Conservation (phyloP, 2,113 vertebrate genomes). For the Eira barbara region DNA sequence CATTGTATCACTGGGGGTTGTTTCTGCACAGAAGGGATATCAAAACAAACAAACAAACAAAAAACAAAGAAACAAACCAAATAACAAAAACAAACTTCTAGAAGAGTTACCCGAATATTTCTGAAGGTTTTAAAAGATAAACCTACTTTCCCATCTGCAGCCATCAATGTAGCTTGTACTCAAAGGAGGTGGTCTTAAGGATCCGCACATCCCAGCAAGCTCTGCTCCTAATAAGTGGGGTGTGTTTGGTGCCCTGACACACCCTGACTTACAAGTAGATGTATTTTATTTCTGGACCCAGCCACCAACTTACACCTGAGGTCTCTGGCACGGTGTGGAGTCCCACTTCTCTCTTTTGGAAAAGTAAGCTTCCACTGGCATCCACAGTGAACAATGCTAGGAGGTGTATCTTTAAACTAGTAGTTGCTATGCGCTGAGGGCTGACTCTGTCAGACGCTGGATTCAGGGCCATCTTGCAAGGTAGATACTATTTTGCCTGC, state of each 20-base stretch:
- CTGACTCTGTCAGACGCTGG: not conserved
- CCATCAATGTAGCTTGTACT: not conserved
- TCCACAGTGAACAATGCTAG: not conserved
- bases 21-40: not conserved
- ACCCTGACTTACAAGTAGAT: not conserved
- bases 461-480: not conserved
- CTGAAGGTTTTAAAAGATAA: not conserved
- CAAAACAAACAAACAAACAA: not conserved
- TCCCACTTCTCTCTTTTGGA: not conserved
- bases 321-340: not conserved
- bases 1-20: not conserved
- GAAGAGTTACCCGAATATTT: not conserved
- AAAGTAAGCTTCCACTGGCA: not conserved
- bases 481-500: not conserved
- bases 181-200: not conserved
- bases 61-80: not conserved
- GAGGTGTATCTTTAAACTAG: not conserved
- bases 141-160: not conserved
- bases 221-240: not conserved
- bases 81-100: not conserved
- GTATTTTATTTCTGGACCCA: not conserved
- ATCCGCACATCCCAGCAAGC: not conserved
- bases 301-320: not conserved
- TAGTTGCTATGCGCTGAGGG: not conserved
- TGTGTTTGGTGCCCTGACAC: not conserved